A percentile compares a stretch with the other conserved stretches of the same genome.
These are phyloP conservation scores for Monopterus albus DNA, from an alignment of 2,113 vertebrate genomes.

Conservation along the genomic window DNA sequence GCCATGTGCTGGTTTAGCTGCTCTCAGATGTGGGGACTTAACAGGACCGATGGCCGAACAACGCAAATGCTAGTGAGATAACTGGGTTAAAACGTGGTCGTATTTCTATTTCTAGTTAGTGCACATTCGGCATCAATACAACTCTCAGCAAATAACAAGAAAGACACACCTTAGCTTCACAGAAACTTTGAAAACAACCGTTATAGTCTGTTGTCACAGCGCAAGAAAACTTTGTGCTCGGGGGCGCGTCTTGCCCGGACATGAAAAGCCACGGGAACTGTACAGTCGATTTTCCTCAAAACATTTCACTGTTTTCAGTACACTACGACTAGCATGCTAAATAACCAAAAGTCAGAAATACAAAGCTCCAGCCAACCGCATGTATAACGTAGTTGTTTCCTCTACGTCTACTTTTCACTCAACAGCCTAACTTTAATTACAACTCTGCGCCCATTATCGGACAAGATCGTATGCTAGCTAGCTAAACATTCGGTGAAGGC, in stretches of 20 bases:
- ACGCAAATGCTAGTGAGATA: background rate
- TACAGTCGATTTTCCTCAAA: background rate
- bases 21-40: background rate
- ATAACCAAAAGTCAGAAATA: too few relatives aligned
- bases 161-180: background rate
- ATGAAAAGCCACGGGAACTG: background rate
- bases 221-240: background rate
- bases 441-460: constrained; percentile 1
- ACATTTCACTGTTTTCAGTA: background rate
- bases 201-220: background rate
- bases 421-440: background rate
- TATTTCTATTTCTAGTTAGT: background rate
- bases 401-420: background rate
- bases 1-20: too few relatives aligned
- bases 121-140: background rate
- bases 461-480: background rate
- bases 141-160: background rate
- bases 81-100: background rate
- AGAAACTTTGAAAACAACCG: background rate
- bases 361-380: too few relatives aligned
- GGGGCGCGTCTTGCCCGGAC: background rate
- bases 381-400: accelerated
- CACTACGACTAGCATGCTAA: accelerated
- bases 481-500: background rate
- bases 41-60: background rate